Evolutionary conservation across 2,797 vertebrate genomes (phyloP).

Genomic region (Falco peregrinus): DNA sequence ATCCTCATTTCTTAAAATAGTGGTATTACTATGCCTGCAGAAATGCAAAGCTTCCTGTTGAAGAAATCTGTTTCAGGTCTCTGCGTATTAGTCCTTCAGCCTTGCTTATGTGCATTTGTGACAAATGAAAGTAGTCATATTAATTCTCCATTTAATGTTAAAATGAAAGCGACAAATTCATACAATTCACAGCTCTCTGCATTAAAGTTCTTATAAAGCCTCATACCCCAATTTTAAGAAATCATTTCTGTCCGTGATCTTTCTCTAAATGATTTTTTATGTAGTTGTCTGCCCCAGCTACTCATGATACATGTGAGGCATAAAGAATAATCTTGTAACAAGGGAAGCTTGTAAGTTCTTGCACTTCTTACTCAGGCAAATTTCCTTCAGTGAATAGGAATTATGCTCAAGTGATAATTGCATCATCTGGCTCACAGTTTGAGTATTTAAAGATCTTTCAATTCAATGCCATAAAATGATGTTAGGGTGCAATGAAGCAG

Average conservation of each 20-base stretch:
- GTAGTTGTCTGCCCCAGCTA: conserved; percentile 11
- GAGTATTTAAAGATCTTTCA: not conserved
- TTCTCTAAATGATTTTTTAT: conserved; percentile 37
- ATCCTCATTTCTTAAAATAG: conserved; percentile 69
- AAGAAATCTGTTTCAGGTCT: conserved; percentile 51
- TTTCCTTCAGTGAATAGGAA: conserved; percentile 25
- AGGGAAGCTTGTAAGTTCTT: not conserved
- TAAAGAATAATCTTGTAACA: conserved; percentile 23
- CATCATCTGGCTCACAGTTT: not conserved
- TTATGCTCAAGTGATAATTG: conserved; percentile 36
- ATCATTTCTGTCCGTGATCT: conserved; percentile 3
- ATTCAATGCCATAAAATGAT: not conserved
- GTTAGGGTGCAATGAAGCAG: not conserved
- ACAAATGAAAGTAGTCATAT: conserved; percentile 54
- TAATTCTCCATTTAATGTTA: conserved; percentile 61
- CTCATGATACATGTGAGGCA: not conserved
- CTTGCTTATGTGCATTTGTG: conserved; percentile 31
- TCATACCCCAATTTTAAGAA: not conserved
- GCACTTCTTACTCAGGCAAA: not conserved
- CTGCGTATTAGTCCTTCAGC: conserved; percentile 26
- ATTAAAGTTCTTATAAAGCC: conserved; percentile 33
- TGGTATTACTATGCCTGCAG: not conserved
- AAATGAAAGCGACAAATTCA: conserved; percentile 46
- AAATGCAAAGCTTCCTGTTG: conserved; percentile 2
- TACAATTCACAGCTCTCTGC: conserved; percentile 30